These are phyloP conservation scores for Pseudococcus jackbeardsleyi DNA, from an alignment of 2,888 invertebrate genomes.

Conservation along the genomic window DNA sequence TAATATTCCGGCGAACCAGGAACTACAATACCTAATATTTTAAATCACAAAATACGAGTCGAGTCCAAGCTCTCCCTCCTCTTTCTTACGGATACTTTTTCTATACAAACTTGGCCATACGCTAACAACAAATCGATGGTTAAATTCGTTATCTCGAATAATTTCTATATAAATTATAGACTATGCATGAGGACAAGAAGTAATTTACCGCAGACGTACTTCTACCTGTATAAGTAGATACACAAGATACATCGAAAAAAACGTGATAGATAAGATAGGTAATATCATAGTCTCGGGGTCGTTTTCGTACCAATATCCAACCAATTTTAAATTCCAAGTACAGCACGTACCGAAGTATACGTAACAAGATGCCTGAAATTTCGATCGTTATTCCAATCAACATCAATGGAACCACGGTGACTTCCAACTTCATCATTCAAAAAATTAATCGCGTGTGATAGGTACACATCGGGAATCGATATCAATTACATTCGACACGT, in stretches of 20 bases:
- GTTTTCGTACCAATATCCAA: neutral
- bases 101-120: neutral
- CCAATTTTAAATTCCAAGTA: too few species aligned
- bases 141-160: slow-evolving; percentile 13
- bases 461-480: neutral
- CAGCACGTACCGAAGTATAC: too few species aligned
- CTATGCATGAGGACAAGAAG: slow-evolving; percentile 17
- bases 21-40: neutral
- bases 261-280: neutral
- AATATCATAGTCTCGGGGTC: neutral
- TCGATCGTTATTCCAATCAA: too few species aligned
- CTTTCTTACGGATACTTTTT: neutral
- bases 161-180: slow-evolving; percentile 22
- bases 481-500: neutral
- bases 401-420: neutral
- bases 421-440: neutral
- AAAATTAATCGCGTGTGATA: neutral
- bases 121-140: slow-evolving; percentile 9
- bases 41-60: neutral
- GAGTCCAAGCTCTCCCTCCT: neutral
- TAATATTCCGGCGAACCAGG: neutral
- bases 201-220: neutral
- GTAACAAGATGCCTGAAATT: too few species aligned
- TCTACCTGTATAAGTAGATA: neutral
- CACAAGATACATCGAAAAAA: neutral